Evolutionary conservation across 2,888 invertebrate species (phyloP).

Genomic region (Lumbricus terrestris): DNA sequence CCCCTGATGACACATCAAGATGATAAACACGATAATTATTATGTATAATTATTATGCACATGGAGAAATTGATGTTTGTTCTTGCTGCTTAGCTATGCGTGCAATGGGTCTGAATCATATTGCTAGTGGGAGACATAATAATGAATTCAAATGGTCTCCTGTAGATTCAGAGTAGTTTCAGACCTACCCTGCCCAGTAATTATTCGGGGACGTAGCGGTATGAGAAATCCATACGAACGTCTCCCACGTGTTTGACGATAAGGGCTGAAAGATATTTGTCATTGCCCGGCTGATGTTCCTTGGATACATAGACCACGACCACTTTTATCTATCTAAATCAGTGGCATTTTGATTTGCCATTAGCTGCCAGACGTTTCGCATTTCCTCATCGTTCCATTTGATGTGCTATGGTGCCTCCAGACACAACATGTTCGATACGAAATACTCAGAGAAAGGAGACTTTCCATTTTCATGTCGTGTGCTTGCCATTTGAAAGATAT

Average conservation of each 20-base stretch:
- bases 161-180: too few relatives aligned
- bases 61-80: not conserved
- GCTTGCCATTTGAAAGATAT: not conserved
- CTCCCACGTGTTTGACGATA: not conserved
- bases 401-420: not conserved
- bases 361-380: not conserved
- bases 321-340: not conserved
- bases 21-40: too few relatives aligned
- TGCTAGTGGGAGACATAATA: not conserved
- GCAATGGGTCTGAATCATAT: not conserved
- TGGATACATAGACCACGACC: too few relatives aligned
- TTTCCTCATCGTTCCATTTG: not conserved
- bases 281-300: not conserved
- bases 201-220: not conserved
- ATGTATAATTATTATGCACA: too few relatives aligned
- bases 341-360: conserved; percentile 3
- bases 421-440: not conserved
- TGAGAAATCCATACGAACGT: not conserved
- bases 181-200: not conserved
- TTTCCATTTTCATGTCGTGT: not conserved
- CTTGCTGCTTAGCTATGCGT: not conserved
- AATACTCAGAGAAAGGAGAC: not conserved
- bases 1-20: too few relatives aligned
- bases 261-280: not conserved
- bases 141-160: not conserved